Evolutionary conservation across 2,888 invertebrate genomes (phyloP).

Genomic region (Hydriomena furcata): DNA sequence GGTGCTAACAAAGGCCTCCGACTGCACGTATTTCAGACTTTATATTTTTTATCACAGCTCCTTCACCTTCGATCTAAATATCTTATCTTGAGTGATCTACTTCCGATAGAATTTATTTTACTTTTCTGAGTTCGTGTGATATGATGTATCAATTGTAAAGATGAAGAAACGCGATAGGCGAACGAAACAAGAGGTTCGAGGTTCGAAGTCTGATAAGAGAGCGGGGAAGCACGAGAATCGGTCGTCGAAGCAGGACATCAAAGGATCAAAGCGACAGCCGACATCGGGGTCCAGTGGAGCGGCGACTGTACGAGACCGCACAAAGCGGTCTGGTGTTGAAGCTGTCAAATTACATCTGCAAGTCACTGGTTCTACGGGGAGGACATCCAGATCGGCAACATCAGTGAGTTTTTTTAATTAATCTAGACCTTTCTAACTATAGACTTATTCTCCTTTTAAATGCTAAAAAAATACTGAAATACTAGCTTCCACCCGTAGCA

Average conservation of each 20-base stretch:
- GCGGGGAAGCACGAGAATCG: slow-evolving; percentile 44
- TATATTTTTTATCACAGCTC: slow-evolving; percentile 69
- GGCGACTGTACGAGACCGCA: slow-evolving; percentile 46
- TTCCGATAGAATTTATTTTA: slow-evolving; percentile 50
- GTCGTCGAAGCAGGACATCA: slow-evolving; percentile 40
- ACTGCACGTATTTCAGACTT: slow-evolving; percentile 66
- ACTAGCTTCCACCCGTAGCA: no score
- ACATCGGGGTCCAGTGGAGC: slow-evolving; percentile 33
- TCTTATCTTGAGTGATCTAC: slow-evolving; percentile 61
- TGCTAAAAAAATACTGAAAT: no score
- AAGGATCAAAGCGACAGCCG: slow-evolving; percentile 40
- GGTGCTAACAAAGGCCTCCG: slow-evolving; percentile 66
- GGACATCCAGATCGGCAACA: slow-evolving; percentile 74
- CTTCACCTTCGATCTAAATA: slow-evolving; percentile 70
- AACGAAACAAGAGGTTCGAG: slow-evolving; percentile 52
- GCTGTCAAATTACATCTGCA: slow-evolving; percentile 73
- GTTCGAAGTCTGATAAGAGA: slow-evolving; percentile 44
- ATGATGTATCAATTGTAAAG: slow-evolving; percentile 47
- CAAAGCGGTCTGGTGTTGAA: slow-evolving; percentile 72
- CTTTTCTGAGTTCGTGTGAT: slow-evolving; percentile 33
- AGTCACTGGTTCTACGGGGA: slow-evolving; percentile 70
- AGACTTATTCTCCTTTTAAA: no score
- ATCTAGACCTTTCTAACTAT: no score
- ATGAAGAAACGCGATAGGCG: slow-evolving; percentile 71
- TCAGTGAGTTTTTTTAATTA: slow-evolving; percentile 58